These are phyloP conservation scores for Pongo abelii DNA, from an alignment of 2,113 vertebrate species.

Conservation along the genomic window DNA sequence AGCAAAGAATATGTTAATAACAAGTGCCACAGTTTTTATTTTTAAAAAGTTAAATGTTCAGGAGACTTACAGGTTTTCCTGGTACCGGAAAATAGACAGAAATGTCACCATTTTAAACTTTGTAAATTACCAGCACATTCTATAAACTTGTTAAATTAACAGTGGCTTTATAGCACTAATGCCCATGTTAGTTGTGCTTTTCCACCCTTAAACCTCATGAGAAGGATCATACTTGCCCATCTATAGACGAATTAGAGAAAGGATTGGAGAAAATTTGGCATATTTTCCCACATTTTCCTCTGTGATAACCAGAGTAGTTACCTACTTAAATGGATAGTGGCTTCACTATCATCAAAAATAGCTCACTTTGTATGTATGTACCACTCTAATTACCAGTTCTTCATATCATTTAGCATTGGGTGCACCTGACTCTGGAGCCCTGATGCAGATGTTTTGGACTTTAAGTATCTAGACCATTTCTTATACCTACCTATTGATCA, in stretches of 20 bases:
- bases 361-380: neutral
- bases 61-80: neutral
- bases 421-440: neutral
- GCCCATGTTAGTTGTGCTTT: neutral
- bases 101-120: neutral
- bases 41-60: neutral
- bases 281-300: neutral
- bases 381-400: neutral
- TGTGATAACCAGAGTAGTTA: neutral
- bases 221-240: neutral
- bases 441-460: neutral
- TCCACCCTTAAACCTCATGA: neutral
- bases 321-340: neutral
- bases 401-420: neutral
- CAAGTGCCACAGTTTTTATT: neutral
- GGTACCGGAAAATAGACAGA: neutral
- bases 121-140: neutral
- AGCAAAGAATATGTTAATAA: neutral
- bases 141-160: neutral
- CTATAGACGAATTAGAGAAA: neutral
- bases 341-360: neutral
- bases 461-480: neutral
- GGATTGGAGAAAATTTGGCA: neutral
- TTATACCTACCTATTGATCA: neutral
- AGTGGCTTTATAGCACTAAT: neutral